Evolutionary conservation across 1,140 invertebrate species (phyloP).

Genomic region (Protaetia brevitarsis): DNA sequence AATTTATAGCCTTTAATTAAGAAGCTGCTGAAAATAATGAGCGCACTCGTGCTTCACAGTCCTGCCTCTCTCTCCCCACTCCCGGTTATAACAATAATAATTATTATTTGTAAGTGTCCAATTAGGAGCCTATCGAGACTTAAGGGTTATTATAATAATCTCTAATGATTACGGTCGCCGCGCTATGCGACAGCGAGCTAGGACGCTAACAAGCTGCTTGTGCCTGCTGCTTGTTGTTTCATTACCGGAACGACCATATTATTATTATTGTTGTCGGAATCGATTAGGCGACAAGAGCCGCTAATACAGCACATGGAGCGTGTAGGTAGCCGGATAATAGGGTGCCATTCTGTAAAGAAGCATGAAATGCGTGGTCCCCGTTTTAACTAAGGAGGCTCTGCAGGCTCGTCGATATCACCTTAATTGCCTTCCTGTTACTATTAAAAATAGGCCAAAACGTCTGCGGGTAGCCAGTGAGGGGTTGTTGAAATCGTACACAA

Average conservation of each 20-base stretch:
- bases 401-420: too few relatives aligned
- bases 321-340: too few relatives aligned
- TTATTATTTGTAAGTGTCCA: conserved; percentile 4
- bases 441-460: too few relatives aligned
- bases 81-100: background rate
- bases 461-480: too few relatives aligned
- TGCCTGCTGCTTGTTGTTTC: conserved; percentile 6
- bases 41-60: background rate
- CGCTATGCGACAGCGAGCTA: background rate
- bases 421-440: too few relatives aligned
- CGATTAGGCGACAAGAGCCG: background rate
- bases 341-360: too few relatives aligned
- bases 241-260: background rate
- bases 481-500: too few relatives aligned
- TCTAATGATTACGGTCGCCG: conserved; percentile 11
- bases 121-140: conserved; percentile 6
- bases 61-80: too few relatives aligned
- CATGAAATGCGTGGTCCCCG: too few relatives aligned
- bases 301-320: too few relatives aligned
- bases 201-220: conserved; percentile 8
- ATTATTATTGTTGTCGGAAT: background rate
- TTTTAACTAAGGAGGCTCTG: too few relatives aligned
- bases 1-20: background rate
- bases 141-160: background rate
- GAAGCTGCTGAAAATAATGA: background rate